Evolutionary conservation across 2,797 vertebrate genomes (phyloP), one percentile per base, ranked within the genome.

Genomic region (Gobionotothen gibberifrons): DNA sequence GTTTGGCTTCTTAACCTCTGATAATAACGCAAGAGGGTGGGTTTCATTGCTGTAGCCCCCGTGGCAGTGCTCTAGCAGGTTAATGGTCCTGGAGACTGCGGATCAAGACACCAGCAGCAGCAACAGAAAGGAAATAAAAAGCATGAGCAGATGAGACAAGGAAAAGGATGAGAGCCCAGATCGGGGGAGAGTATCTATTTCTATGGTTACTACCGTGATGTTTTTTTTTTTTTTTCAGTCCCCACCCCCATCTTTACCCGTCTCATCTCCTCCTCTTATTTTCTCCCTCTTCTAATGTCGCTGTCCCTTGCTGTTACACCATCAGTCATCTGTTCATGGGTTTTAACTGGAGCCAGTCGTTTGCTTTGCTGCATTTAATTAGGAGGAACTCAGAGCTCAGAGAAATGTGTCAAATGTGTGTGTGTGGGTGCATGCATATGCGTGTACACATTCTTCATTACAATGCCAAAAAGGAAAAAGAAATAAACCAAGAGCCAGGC

Each of bases 191-290:
- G 72, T 85, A 85, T 88, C 87, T 90, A 92, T 92, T 91, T 90
- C 90, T 93, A 92, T 92, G 89, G 91, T 92, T 91, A 92, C 91
- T 61, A 90, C 81, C 54, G 19, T 84, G 76, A 76, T 90, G 60
- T 67, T 67, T 70, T 77, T 32, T 44, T 71, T 72, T 55, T 74
- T 43, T 55, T 42, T 22, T 63, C 46, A 39, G 61, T 87, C 87
- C 87, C 89, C 87, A 87, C 90, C 90, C 90, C 90, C 90, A 89
- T 89, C 90, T 89, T 90, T 88, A 90, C 76, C 84, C 78, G 39
- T 89, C 85, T 92, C 83, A 82, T 90, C 85, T 79, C 79, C 79
- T 89, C 82, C 73, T 91, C 79, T 85, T 82, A 82, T 87, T 85
- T 84, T 74, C 81, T 84, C 68, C 76, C 68, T 90, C 66, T 83